These are phyloP conservation scores for Muntiacus reevesi DNA, from an alignment of 2,113 vertebrate species.

Conservation along the genomic window DNA sequence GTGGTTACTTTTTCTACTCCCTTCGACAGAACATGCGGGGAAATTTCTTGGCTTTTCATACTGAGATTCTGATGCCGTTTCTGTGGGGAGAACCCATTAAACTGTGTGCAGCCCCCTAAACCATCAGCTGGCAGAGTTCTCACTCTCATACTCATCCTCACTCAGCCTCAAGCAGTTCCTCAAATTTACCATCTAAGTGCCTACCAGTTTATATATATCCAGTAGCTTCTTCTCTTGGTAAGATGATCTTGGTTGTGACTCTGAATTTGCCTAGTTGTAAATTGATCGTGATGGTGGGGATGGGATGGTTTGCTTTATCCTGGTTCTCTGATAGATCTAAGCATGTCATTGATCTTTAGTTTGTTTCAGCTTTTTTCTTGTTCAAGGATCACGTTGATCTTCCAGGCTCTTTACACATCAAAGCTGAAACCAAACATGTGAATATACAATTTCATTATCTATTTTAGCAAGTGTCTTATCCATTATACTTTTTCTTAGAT, in stretches of 20 bases:
- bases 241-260: neutral
- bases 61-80: neutral
- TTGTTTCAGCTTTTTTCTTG: neutral
- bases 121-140: neutral
- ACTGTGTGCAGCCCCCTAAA: neutral
- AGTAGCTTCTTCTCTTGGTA: neutral
- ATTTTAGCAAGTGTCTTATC: neutral
- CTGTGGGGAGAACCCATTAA: too few relatives aligned
- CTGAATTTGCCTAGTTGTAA: neutral
- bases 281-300: neutral
- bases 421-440: neutral
- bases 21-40: neutral
- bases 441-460: neutral
- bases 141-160: neutral
- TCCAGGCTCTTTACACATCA: neutral
- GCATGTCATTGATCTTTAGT: neutral
- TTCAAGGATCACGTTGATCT: neutral
- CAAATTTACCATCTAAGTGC: neutral
- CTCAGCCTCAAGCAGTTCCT: neutral
- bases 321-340: neutral
- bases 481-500: neutral
- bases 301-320: neutral
- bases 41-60: neutral
- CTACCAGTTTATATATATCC: neutral
- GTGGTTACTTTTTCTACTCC: neutral